Percentiles rank a stretch among this genome's conserved stretches.
Conservation (phyloP, 2,888 invertebrate species). For the Phaedon cochleariae region DNA sequence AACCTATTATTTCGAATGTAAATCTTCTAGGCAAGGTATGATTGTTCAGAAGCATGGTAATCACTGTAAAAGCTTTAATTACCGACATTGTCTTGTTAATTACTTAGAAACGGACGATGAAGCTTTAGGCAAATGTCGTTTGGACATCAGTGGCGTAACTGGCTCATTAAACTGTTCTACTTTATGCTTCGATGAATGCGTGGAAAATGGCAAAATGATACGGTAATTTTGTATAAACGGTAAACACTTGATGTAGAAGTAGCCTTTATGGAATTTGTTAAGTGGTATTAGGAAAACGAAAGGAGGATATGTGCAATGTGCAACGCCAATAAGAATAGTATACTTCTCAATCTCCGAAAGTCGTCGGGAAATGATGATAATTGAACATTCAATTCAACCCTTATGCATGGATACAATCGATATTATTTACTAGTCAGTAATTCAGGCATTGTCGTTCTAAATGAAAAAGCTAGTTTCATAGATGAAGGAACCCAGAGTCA, state of each 20-base stretch:
- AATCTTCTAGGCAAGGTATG: constrained; percentile 37
- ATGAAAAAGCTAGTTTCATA: too few relatives aligned
- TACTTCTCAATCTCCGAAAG: too few relatives aligned
- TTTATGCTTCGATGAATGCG: background rate
- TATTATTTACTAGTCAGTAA: too few relatives aligned
- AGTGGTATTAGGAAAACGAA: background rate
- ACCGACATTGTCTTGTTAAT: constrained; percentile 44
- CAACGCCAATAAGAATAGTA: too few relatives aligned
- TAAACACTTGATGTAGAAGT: background rate
- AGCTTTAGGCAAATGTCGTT: constrained; percentile 40
- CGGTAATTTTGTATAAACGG: background rate
- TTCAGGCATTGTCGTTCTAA: too few relatives aligned
- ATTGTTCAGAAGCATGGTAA: constrained; percentile 42
- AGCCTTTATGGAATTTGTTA: background rate
- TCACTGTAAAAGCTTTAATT: constrained; percentile 45
- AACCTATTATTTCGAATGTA: constrained; percentile 42
- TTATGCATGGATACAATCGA: too few relatives aligned
- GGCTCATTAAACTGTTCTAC: background rate
- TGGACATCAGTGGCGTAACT: constrained; percentile 24
- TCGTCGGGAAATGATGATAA: too few relatives aligned
- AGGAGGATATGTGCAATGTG: background rate
- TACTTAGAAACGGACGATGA: constrained; percentile 40
- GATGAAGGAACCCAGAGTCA: too few relatives aligned
- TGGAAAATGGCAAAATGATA: background rate
- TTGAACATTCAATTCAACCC: too few relatives aligned